Percentiles rank a stretch among this genome's conserved stretches.
phyloP scores from a whole-genome alignment of 2,113 vertebrate genomes.

The Grammomys surdaster region DNA sequence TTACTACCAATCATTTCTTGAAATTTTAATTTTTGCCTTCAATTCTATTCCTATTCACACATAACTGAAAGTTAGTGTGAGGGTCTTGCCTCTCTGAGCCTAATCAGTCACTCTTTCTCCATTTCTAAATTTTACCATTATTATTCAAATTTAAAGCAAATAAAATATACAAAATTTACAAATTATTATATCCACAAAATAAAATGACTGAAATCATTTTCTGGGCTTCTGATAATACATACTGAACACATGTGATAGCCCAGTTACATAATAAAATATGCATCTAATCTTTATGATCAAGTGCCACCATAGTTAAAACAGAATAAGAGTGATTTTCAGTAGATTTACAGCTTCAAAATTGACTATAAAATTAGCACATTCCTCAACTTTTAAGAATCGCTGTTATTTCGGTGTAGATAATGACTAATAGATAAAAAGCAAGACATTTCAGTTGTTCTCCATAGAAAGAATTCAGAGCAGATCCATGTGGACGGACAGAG shows the following conservation, averaged over 20 bases:
- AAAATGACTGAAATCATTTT: not conserved
- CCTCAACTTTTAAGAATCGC: not conserved
- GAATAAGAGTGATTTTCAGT: not conserved
- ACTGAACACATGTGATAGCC: not conserved
- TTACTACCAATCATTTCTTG: not conserved
- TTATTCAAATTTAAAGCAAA: not conserved
- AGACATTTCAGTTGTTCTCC: not conserved
- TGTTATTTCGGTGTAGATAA: not conserved
- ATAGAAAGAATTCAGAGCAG: not conserved
- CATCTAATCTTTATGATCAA: not conserved
- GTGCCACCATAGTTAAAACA: not conserved
- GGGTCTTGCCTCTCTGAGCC: not conserved
- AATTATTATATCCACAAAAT: not conserved
- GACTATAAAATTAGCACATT: not conserved
- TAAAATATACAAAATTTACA: not conserved
- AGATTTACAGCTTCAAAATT: not conserved
- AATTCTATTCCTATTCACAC: not conserved
- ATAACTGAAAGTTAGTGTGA: not conserved
- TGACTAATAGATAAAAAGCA: not conserved
- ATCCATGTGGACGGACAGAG: too few relatives aligned
- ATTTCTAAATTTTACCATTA: not conserved
- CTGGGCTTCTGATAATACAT: not conserved
- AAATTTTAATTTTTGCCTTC: not conserved
- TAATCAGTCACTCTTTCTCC: not conserved
- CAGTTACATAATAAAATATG: not conserved